Conservation (phyloP, 2,888 invertebrate genomes). For the Hydrotaea cyrtoneurina region DNA sequence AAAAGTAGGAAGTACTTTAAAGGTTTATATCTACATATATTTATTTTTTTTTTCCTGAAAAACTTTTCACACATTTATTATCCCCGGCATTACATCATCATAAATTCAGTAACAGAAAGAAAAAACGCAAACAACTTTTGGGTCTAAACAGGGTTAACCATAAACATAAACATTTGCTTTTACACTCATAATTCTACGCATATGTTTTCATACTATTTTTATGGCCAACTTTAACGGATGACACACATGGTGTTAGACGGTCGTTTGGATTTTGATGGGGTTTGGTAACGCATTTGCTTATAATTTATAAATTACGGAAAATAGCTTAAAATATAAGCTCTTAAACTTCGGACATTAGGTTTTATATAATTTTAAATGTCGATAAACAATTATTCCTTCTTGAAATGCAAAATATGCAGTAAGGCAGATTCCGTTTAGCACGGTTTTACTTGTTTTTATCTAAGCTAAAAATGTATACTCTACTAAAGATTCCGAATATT, state of each 20-base stretch:
- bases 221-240: not conserved
- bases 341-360: too few species aligned
- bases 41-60: not conserved
- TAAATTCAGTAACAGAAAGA: not conserved
- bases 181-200: not conserved
- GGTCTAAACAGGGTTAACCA: not conserved
- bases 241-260: not conserved
- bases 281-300: not conserved
- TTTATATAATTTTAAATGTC: too few species aligned
- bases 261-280: not conserved
- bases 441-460: too few species aligned
- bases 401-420: too few species aligned
- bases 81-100: not conserved
- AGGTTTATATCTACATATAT: too few species aligned
- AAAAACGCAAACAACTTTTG: not conserved
- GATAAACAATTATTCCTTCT: too few species aligned
- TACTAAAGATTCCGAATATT: too few species aligned
- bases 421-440: too few species aligned
- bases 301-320: too few species aligned
- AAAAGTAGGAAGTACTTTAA: too few species aligned
- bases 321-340: too few species aligned
- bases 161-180: conserved; percentile 5
- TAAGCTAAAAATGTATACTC: too few species aligned
- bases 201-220: not conserved
- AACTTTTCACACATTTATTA: not conserved